Percentiles rank a stretch among this genome's conserved stretches.
These are phyloP conservation scores for Dasypogon diadema DNA, from an alignment of 2,888 invertebrate species.

Conservation along the genomic window DNA sequence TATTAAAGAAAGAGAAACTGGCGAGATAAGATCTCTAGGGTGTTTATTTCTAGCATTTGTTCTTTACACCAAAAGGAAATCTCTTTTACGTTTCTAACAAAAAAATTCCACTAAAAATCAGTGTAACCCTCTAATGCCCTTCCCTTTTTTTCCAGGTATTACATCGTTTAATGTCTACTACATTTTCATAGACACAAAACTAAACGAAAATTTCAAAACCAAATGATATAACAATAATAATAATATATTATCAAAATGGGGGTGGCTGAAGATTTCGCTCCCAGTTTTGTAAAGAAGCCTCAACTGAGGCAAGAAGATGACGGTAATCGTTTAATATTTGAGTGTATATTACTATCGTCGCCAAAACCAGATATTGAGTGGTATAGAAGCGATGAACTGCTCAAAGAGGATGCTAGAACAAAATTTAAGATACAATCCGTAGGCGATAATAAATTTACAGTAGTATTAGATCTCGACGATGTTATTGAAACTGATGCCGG, in stretches of 20 bases:
- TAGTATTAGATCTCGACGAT: slow-evolving; percentile 93
- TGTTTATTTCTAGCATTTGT: no score
- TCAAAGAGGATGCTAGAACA: slow-evolving; percentile 86
- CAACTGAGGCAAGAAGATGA: slow-evolving; percentile 96
- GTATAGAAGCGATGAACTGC: slow-evolving; percentile 89
- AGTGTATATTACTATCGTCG: slow-evolving; percentile 88
- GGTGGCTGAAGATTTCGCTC: slow-evolving; percentile 89
- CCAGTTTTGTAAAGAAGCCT: slow-evolving; percentile 98
- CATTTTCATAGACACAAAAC: background rate
- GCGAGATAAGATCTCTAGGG: no score
- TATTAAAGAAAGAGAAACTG: no score
- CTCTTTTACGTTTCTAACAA: no score
- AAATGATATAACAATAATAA: background rate
- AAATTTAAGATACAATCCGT: slow-evolving; percentile 90
- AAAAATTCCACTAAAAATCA: no score
- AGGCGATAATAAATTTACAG: slow-evolving; percentile 86
- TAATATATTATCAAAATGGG: slow-evolving; percentile 64
- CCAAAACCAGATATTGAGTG: slow-evolving; percentile 93
- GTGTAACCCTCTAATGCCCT: background rate
- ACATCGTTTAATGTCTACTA: slow-evolving; percentile 33
- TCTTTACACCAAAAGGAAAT: no score
- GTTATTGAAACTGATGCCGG: slow-evolving; percentile 96
- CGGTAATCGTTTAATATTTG: slow-evolving; percentile 94
- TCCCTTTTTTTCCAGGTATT: background rate
- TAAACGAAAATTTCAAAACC: no score